Evolutionary conservation across 2,113 vertebrate genomes (phyloP), one percentile per base, ranked within the genome.

Genomic region (Genyomyrus donnyi): DNA sequence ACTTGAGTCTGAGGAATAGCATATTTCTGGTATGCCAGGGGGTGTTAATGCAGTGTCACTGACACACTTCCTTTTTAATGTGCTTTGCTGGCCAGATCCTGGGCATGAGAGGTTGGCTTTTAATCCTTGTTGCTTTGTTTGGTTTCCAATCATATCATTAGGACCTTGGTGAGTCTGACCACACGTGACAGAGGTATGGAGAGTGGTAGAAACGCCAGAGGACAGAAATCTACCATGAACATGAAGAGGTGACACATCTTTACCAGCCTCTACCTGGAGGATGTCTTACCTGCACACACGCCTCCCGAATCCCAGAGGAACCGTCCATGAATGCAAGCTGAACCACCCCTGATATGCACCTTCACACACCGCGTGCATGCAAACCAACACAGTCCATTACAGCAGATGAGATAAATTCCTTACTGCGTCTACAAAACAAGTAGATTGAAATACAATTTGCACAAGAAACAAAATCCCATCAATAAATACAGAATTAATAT

Each of bases 211-310:
- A 91, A 77, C 74, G 58, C 89, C 49, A 21, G 88, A 52, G 83
- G 92, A 91, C 56, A 91, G 89, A 92, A 93, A 92, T 94, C 92
- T 92, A 90, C 89, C 74, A 39, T 27, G 27, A 42, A 80, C 35
- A 80, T 42, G 35, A 35, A 90, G 90, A 90, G 89, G 84, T 85
- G 89, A 91, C 90, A 90, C 70, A 89, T 88, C 90, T 91, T 90
- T 87, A 35, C 46, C 27, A 35, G 31, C 21, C 24, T 15, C 53
- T 66, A 87, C 42, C 27, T 77, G 90, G 74, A 5, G 35, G 35
- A 80, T 80, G 35, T 39, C 74, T 80, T 80, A 80, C 74, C 74
- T 80, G 74, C 6, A 42, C 15, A 77, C 58, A 17, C 13, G 42
- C 13, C 31, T 83, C 42, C 39, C 27, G 21, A 27, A 15, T 56